A percentile compares a stretch with the other conserved stretches of the same genome.
phyloP scores from a whole-genome alignment of 2,888 invertebrate genomes.

The Rhorus exstirpatorius region DNA sequence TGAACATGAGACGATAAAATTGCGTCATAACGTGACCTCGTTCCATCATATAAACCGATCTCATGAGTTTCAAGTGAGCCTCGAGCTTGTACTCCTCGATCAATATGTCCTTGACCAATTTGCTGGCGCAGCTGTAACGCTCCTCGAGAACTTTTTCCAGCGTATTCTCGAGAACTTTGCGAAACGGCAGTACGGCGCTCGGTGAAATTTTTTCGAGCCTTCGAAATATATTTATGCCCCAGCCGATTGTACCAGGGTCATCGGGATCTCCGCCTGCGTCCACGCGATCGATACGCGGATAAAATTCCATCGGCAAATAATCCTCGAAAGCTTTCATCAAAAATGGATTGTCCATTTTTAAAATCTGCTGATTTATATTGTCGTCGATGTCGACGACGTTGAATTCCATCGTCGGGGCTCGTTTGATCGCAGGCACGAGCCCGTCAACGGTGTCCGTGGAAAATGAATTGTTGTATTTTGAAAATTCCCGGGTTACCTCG shows the following conservation, averaged over 20 bases:
- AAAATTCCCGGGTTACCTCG: conserved; percentile 78
- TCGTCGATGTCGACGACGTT: conserved; percentile 77
- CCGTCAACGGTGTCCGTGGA: conserved; percentile 70
- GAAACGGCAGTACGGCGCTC: conserved; percentile 84
- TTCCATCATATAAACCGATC: conserved; percentile 87
- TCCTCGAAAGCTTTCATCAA: conserved; percentile 86
- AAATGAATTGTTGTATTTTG: conserved; percentile 74
- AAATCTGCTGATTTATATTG: conserved; percentile 79
- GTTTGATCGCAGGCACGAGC: neutral
- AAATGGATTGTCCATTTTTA: conserved; percentile 83
- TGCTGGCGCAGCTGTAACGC: conserved; percentile 85
- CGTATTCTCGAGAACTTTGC: conserved; percentile 85
- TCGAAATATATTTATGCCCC: conserved; percentile 69
- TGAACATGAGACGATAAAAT: conserved; percentile 87
- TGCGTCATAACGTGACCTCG: conserved; percentile 87
- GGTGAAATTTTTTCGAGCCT: conserved; percentile 78
- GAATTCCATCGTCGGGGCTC: conserved; percentile 33
- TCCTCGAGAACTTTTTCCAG: conserved; percentile 85
- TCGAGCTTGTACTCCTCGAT: conserved; percentile 86
- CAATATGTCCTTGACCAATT: conserved; percentile 86
- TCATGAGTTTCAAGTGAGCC: conserved; percentile 86
- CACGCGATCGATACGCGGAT: conserved; percentile 70
- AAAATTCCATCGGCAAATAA: conserved; percentile 80
- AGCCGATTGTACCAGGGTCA: conserved; percentile 35
- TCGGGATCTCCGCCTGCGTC: conserved; percentile 67